Conservation (phyloP, 2,888 invertebrate species). For the Saturnia japonica region DNA sequence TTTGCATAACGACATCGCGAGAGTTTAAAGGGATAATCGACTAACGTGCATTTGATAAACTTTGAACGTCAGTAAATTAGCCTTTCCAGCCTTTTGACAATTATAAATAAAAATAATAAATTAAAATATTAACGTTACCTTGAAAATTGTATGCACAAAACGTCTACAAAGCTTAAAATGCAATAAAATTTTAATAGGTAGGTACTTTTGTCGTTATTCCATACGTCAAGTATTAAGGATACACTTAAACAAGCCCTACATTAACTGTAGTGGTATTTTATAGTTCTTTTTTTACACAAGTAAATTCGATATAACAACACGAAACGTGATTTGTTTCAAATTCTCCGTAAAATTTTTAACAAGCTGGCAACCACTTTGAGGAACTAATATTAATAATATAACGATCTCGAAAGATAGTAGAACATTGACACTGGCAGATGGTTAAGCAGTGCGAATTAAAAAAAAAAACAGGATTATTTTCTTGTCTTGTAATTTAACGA, state of each 20-base stretch:
- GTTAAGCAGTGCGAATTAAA: background rate
- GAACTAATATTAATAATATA: background rate
- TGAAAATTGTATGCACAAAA: background rate
- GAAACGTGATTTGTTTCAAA: background rate
- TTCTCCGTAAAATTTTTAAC: background rate
- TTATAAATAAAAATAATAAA: too few relatives aligned
- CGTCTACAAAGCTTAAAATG: background rate
- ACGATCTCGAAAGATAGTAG: background rate
- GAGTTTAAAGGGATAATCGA: too few relatives aligned
- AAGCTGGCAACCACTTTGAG: background rate
- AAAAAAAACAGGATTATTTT: background rate
- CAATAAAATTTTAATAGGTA: background rate
- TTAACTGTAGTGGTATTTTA: background rate
- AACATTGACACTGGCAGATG: background rate
- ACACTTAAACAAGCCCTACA: background rate
- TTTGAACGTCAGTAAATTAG: too few relatives aligned
- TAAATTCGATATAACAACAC: background rate
- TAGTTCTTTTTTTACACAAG: background rate
- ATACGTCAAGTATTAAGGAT: too few relatives aligned
- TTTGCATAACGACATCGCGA: too few relatives aligned
- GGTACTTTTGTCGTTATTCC: background rate
- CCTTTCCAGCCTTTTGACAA: too few relatives aligned
- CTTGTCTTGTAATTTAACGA: background rate
- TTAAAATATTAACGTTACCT: background rate
- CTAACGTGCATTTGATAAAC: too few relatives aligned